A percentile compares a stretch with the other conserved stretches of the same genome.
Evolutionary conservation across 2,797 vertebrate genomes (phyloP).

Genomic region (Podargus strigoides): DNA sequence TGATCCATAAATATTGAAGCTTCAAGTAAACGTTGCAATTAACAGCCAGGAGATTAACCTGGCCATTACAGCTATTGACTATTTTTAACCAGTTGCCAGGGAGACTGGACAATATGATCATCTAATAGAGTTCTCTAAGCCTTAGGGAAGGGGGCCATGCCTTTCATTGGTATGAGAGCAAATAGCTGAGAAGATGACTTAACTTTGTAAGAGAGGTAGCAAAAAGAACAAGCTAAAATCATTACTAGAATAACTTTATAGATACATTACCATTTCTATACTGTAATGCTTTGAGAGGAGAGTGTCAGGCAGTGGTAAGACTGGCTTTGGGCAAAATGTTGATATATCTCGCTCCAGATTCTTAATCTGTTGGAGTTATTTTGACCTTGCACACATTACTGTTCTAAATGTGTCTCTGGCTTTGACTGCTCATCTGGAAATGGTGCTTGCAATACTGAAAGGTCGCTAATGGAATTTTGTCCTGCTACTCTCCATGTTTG

Average conservation of each 20-base stretch:
- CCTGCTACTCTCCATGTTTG: background rate
- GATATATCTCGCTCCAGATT: background rate
- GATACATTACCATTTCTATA: background rate
- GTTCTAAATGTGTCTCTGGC: slow-evolving; percentile 6
- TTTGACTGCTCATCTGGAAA: slow-evolving; percentile 25
- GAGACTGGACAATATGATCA: background rate
- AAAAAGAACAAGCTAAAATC: background rate
- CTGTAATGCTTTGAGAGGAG: background rate
- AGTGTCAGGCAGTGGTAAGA: background rate
- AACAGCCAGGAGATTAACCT: background rate
- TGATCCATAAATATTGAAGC: background rate
- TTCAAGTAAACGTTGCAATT: background rate
- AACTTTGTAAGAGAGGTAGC: background rate
- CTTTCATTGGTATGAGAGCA: slow-evolving; percentile 27
- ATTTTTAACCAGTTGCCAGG: slow-evolving; percentile 35
- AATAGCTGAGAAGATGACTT: background rate
- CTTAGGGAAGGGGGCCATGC: background rate
- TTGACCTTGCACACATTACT: background rate
- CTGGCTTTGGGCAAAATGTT: background rate
- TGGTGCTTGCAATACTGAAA: background rate
- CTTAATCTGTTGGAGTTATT: background rate
- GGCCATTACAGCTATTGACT: background rate
- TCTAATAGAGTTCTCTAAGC: background rate
- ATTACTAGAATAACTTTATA: background rate
- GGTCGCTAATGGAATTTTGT: slow-evolving; percentile 24